Conservation (phyloP, 2,113 vertebrate species). For the Vidua chalybeata region DNA sequence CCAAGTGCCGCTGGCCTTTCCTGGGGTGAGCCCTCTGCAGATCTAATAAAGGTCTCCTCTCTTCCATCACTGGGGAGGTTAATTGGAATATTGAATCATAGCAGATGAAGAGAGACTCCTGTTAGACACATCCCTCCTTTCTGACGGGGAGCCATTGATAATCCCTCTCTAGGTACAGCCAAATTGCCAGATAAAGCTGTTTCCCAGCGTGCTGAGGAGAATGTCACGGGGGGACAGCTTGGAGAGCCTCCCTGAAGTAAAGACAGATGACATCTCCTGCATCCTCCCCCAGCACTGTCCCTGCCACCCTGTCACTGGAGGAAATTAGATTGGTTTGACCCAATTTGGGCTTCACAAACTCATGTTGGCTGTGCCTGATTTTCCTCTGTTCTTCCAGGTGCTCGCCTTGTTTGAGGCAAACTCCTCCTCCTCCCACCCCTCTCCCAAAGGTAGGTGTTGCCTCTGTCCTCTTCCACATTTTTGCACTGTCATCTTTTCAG, state of each 20-base stretch:
- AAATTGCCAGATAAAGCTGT: background rate
- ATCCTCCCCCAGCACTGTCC: background rate
- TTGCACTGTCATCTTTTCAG: background rate
- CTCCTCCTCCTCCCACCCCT: background rate
- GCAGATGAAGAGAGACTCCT: background rate
- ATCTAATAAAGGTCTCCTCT: conserved; percentile 13
- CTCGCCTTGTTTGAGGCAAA: background rate
- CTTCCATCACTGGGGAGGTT: background rate
- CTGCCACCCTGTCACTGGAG: background rate
- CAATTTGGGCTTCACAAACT: conserved; percentile 12
- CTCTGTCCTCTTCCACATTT: background rate
- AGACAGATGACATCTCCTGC: conserved; percentile 4
- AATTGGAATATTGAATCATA: conserved; percentile 10
- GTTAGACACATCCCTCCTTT: background rate
- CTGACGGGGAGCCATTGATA: background rate
- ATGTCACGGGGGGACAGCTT: background rate
- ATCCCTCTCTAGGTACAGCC: background rate
- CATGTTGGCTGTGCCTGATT: background rate
- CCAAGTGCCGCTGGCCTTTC: background rate
- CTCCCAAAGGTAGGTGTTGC: background rate
- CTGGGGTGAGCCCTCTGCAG: background rate
- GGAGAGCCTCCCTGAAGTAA: background rate
- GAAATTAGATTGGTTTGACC: conserved; percentile 47
- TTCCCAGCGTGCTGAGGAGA: background rate
- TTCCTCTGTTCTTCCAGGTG: background rate